Base-by-base conservation (phyloP, 2,888 invertebrate genomes). In the Leucozona laternaria region DNA sequence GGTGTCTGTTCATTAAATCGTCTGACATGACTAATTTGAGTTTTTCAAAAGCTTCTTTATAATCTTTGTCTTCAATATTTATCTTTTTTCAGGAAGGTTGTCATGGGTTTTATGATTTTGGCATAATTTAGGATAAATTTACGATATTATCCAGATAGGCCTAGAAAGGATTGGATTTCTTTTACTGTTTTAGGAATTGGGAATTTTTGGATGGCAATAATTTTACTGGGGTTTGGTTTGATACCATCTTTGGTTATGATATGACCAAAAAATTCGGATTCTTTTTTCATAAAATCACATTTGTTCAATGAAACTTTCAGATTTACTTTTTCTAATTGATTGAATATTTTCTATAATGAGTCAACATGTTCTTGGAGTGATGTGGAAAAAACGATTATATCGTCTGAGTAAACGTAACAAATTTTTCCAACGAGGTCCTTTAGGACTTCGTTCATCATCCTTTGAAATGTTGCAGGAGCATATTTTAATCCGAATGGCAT, bases 41-140 rank as follows among this genome's bases (percentile, higher is more conserved):
- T 28, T 72, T 79, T 48, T 78, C 60, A 8, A 78, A 78, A 4
- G 70, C 50, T 25, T 71, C 50, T 5, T 60, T 31, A 4, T 78
- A 78, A 4, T 53, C 43, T 5, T 28, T 34, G 7, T 68, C 37
- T 13, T 22, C 43, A 13, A 64, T 34, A 60, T 73, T 55, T 34
- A 13, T 70, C 40, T 20, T 68, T 79, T 55, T 68, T 71, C 1
- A 79, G 11, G 4, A 43, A 60, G 6, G 28, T 70, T 40, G 43
- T 78, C 17, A 78, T 10, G 0, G 62, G 62, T 17, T 53, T 40
- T 13, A 45, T 45, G 8, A 72, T 31, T 43, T 71, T 71, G 1
- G 45, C 43, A 43, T 57, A 71, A 8, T 57, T 43, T 17, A 28
- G 25, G 11, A 71, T 57, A 25, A 71, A 57, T 13, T 68, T 50